These are phyloP conservation scores for Marasmarcha lunaedactyla DNA, from an alignment of 2,888 invertebrate genomes.

Conservation along the genomic window DNA sequence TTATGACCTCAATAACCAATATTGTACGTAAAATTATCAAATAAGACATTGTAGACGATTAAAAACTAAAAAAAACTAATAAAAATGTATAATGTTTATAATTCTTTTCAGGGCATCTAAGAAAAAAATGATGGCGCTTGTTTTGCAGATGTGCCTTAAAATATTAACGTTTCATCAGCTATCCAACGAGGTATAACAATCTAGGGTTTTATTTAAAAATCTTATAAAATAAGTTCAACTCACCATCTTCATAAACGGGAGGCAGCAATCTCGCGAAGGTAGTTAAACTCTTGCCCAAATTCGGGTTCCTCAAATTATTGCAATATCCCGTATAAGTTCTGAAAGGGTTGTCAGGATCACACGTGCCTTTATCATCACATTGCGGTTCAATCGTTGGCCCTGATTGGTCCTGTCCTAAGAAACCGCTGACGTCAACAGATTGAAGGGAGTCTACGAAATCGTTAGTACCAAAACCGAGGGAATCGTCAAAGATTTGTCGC, in stretches of 20 bases:
- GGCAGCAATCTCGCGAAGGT: constrained; percentile 88
- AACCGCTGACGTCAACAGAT: constrained; percentile 81
- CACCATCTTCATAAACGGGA: constrained; percentile 89
- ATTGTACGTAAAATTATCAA: no score
- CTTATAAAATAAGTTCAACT: no score
- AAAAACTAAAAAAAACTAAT: no score
- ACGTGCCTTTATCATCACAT: constrained; percentile 79
- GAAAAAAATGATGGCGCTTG: no score
- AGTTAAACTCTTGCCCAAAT: constrained; percentile 85
- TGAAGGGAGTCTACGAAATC: constrained; percentile 83
- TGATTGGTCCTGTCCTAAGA: constrained; percentile 72
- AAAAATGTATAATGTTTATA: no score
- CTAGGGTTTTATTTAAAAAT: no score
- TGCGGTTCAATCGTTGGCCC: constrained; percentile 75
- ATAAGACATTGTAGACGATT: no score
- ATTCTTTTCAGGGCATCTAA: no score
- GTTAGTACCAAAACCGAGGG: constrained; percentile 58
- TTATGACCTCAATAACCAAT: no score
- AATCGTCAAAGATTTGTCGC: constrained; percentile 78
- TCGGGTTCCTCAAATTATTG: constrained; percentile 87
- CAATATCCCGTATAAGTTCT: constrained; percentile 86
- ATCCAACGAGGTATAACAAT: no score
- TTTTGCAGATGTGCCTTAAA: no score
- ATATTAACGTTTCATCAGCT: no score
- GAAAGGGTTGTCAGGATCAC: constrained; percentile 78